phyloP scores from a whole-genome alignment of 53 echinoderm and acorn worm species.

The Crossaster papposus region DNA sequence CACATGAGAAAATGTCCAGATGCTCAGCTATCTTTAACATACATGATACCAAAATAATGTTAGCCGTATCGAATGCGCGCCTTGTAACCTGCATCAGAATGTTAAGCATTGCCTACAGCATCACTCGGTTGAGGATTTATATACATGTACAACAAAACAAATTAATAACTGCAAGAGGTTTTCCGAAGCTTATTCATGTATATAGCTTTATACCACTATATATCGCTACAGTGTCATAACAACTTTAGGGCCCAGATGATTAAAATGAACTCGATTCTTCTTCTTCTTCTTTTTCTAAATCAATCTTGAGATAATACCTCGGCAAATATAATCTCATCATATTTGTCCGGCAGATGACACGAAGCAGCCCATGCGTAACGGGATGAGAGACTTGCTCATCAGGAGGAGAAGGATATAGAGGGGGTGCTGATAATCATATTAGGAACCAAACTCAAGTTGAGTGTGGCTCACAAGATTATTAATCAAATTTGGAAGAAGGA shows the following conservation, averaged over 20 bases:
- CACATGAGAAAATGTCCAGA: not conserved
- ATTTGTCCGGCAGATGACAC: constrained; percentile 34
- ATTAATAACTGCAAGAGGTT: too few relatives aligned
- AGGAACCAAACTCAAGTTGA: constrained; percentile 14
- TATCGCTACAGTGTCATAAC: too few relatives aligned
- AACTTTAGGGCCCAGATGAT: not conserved
- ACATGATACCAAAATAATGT: not conserved
- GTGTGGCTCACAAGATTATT: not conserved
- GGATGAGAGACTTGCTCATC: not conserved
- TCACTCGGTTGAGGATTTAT: too few relatives aligned
- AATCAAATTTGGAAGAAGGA: not conserved
- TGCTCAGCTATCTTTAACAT: not conserved
- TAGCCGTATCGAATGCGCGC: not conserved
- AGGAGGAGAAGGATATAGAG: not conserved
- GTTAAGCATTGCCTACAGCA: not conserved
- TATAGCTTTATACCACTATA: not conserved
- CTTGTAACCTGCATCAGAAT: not conserved
- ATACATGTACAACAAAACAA: too few relatives aligned
- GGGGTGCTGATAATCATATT: constrained; percentile 14
- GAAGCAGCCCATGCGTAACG: constrained; percentile 1
- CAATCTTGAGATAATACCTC: constrained; percentile 6
- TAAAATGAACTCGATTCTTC: not conserved
- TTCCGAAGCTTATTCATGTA: not conserved
- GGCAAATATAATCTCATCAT: constrained; percentile 30
- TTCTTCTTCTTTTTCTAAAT: not conserved